phyloP scores from a whole-genome alignment of 2,113 vertebrate genomes.

The Rattus rattus region DNA sequence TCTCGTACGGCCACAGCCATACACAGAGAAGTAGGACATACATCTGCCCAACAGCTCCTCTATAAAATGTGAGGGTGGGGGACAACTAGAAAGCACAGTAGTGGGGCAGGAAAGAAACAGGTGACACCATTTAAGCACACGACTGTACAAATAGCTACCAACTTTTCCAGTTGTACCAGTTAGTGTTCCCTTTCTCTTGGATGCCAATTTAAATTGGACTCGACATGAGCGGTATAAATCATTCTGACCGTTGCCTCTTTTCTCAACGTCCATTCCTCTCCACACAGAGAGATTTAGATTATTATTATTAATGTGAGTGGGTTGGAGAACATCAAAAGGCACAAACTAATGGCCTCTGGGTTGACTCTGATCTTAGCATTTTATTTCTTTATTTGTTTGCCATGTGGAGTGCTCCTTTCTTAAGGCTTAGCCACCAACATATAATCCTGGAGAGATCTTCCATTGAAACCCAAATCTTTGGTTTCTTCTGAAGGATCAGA shows the following conservation, averaged over 20 bases:
- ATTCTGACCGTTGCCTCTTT: background rate
- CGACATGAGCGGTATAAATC: background rate
- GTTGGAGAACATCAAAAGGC: slow-evolving; percentile 10
- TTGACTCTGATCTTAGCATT: slow-evolving; percentile 41
- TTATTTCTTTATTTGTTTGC: slow-evolving; percentile 31
- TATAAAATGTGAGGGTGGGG: background rate
- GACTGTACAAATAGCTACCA: background rate
- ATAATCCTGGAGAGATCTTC: background rate
- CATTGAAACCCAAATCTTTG: background rate
- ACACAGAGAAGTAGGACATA: background rate
- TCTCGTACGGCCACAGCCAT: background rate
- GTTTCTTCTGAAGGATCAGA: background rate
- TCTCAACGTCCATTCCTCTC: background rate
- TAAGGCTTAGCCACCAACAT: slow-evolving; percentile 14
- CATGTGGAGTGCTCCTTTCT: background rate
- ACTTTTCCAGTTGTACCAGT: background rate
- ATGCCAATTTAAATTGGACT: background rate
- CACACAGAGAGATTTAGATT: background rate
- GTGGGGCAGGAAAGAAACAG: background rate
- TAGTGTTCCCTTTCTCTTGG: slow-evolving; percentile 32
- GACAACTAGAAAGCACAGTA: background rate
- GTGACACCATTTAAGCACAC: background rate
- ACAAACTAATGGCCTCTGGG: background rate
- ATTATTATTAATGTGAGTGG: slow-evolving; percentile 3
- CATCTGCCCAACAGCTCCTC: background rate